A percentile compares a stretch with the other conserved stretches of the same genome.
Conservation (phyloP, 2,113 vertebrate species). For the Amphiprion ocellaris region DNA sequence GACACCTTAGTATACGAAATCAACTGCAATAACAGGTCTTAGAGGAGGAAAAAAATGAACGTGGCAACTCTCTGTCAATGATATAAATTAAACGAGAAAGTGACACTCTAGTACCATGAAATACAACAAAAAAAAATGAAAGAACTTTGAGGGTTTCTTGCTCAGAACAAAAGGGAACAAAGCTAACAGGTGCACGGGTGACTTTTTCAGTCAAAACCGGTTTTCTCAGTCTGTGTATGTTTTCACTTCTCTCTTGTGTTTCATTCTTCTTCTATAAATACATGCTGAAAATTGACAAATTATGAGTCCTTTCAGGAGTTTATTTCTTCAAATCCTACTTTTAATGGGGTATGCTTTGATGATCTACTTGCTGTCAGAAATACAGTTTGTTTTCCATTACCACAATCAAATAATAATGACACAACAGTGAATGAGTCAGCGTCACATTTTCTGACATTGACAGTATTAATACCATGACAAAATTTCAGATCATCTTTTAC, state of each 20-base stretch:
- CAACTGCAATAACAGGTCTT: not conserved
- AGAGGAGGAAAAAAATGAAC: too few relatives aligned
- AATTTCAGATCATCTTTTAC: too few relatives aligned
- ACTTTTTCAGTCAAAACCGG: not conserved
- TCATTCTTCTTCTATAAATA: not conserved
- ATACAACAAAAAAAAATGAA: not conserved
- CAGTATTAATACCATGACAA: too few relatives aligned
- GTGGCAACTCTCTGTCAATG: too few relatives aligned
- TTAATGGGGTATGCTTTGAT: not conserved
- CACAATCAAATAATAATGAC: too few relatives aligned
- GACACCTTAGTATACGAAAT: not conserved
- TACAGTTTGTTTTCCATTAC: too few relatives aligned
- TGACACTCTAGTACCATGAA: not conserved
- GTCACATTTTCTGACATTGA: too few relatives aligned
- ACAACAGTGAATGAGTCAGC: too few relatives aligned
- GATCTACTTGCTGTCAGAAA: too few relatives aligned
- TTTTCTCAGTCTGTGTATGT: not conserved
- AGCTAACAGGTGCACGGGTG: constrained; percentile 16
- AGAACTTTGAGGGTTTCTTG: not conserved
- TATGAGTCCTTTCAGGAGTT: not conserved
- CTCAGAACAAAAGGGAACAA: not conserved
- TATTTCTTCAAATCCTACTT: not conserved
- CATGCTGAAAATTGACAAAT: not conserved
- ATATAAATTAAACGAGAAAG: not conserved
- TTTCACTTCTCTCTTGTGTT: constrained; percentile 37